These are phyloP conservation scores for Sardina pilchardus DNA, from an alignment of 2,113 vertebrate genomes.

Conservation along the genomic window DNA sequence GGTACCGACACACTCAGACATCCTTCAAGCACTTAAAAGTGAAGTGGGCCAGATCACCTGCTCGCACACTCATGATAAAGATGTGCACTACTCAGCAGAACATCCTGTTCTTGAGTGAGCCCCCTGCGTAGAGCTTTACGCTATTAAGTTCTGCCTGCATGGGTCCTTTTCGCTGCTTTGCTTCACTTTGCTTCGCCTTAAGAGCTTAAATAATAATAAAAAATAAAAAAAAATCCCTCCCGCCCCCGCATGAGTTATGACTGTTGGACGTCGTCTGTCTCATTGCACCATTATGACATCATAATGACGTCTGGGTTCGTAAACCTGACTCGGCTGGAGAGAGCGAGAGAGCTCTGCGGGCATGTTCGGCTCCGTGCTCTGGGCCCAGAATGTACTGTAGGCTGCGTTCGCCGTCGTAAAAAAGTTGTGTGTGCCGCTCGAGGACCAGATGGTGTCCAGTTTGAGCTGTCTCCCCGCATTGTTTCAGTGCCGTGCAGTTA, in stretches of 20 bases:
- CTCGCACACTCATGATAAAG: background rate
- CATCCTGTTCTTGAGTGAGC: background rate
- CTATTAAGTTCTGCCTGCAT: background rate
- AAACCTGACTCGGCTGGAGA: background rate
- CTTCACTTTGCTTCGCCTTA: background rate
- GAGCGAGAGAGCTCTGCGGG: background rate
- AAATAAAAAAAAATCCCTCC: background rate
- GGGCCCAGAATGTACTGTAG: background rate
- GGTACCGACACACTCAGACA: background rate
- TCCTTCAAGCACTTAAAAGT: background rate
- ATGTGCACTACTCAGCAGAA: background rate
- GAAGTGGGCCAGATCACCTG: background rate
- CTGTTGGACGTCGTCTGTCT: background rate
- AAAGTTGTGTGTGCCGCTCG: background rate
- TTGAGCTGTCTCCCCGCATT: background rate
- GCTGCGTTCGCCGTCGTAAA: background rate
- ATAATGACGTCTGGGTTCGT: background rate
- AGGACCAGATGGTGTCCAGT: background rate
- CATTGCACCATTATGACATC: slow-evolving; percentile 8
- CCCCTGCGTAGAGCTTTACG: background rate
- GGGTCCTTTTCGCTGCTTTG: background rate
- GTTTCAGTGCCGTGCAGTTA: background rate
- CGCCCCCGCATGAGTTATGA: background rate
- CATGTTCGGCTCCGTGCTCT: background rate
- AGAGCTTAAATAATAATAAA: background rate